A percentile compares a stretch with the other conserved stretches of the same genome.
phyloP scores from a whole-genome alignment of 2,797 vertebrate genomes.

The Phoeniculus purpureus region DNA sequence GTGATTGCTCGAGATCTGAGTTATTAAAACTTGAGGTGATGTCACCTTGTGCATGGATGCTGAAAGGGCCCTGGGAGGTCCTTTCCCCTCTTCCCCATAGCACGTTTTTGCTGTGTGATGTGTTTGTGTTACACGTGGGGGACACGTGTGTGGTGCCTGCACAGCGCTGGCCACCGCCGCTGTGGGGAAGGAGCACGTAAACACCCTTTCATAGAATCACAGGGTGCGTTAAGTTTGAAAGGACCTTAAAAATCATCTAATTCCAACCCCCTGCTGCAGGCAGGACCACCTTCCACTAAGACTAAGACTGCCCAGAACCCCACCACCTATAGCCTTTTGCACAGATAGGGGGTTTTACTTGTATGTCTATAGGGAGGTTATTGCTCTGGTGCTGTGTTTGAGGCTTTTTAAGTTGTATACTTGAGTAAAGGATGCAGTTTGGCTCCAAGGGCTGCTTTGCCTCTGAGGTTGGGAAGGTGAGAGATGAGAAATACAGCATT shows the following conservation, averaged over 20 bases:
- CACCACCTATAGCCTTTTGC: neutral
- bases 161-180: fast-evolving
- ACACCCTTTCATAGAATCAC: neutral
- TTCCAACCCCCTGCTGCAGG: neutral
- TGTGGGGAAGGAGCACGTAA: neutral
- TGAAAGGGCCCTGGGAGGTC: neutral
- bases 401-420: neutral
- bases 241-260: neutral
- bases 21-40: neutral
- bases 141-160: fast-evolving
- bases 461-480: neutral
- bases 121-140: fast-evolving
- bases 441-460: neutral
- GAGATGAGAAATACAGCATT: neutral
- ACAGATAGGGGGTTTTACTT: neutral
- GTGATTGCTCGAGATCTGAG: neutral
- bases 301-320: neutral
- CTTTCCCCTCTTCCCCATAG: neutral
- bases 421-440: neutral
- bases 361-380: neutral
- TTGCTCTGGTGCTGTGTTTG: neutral
- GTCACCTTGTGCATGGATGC: fast-evolving
- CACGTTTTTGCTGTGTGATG: neutral
- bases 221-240: neutral
- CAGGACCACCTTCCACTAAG: neutral